Percentiles rank a stretch among this genome's conserved stretches.
Evolutionary conservation across 2,888 invertebrate genomes (phyloP).

Genomic region (Icerya purchasi): DNA sequence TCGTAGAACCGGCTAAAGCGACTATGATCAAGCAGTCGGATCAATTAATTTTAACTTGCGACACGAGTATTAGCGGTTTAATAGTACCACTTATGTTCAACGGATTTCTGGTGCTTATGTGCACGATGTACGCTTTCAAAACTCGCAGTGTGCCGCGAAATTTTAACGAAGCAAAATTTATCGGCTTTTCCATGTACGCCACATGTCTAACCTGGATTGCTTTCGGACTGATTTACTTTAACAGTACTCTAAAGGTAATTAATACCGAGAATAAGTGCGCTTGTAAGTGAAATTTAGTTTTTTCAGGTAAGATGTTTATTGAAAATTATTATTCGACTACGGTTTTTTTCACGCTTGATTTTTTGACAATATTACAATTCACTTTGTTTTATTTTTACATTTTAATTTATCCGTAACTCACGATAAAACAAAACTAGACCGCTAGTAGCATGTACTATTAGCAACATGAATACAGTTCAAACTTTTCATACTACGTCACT

Average conservation of each 20-base stretch:
- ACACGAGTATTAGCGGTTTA: not conserved
- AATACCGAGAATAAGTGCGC: too few species aligned
- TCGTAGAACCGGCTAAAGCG: not conserved
- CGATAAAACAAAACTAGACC: too few species aligned
- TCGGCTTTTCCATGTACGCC: conserved; percentile 62
- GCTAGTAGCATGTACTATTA: too few species aligned
- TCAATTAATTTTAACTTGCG: not conserved
- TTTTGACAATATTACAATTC: not conserved
- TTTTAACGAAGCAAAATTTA: conserved; percentile 53
- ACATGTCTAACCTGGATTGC: conserved; percentile 59
- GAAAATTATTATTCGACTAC: too few species aligned
- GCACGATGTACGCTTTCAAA: conserved; percentile 55
- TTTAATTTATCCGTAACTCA: too few species aligned
- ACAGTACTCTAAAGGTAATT: conserved; percentile 29
- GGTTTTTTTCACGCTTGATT: too few species aligned
- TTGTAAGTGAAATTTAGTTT: too few species aligned
- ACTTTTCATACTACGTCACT: too few species aligned
- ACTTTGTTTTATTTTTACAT: not conserved
- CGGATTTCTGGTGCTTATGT: conserved; percentile 44
- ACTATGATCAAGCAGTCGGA: not conserved
- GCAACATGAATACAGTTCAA: too few species aligned
- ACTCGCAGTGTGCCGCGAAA: conserved; percentile 60
- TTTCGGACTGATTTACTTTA: conserved; percentile 54
- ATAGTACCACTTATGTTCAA: conserved; percentile 46
- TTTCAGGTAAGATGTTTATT: too few species aligned